Conservation (phyloP, 2,113 vertebrate species). For the Myocastor coypus region DNA sequence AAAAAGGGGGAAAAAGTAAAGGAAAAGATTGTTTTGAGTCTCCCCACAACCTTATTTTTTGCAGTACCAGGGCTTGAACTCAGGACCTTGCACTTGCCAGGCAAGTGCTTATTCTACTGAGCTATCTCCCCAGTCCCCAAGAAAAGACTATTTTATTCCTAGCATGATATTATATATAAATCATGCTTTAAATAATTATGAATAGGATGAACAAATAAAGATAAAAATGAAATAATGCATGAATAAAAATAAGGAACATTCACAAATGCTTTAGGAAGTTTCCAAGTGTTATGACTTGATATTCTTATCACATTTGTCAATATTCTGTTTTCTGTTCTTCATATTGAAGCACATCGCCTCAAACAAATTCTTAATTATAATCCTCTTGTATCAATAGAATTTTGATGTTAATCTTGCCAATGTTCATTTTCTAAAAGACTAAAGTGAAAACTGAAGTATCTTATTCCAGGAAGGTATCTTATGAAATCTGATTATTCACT, state of each 20-base stretch:
- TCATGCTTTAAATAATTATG: background rate
- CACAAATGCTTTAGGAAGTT: background rate
- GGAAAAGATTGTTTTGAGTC: background rate
- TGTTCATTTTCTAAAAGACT: constrained; percentile 38
- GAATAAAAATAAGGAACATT: constrained; percentile 16
- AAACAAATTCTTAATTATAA: background rate
- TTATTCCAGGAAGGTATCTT: constrained; percentile 39
- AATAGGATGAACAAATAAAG: background rate
- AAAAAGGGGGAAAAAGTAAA: background rate
- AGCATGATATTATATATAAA: constrained; percentile 20
- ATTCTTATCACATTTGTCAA: constrained; percentile 1
- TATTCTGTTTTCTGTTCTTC: background rate
- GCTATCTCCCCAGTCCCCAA: too few relatives aligned
- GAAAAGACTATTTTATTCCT: constrained; percentile 44
- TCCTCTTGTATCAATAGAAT: background rate
- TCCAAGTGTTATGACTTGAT: background rate
- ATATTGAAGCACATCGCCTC: background rate
- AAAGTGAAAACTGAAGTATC: constrained; percentile 32
- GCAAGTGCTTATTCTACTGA: too few relatives aligned
- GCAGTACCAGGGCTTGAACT: too few relatives aligned
- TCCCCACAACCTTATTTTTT: too few relatives aligned
- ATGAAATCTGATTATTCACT: constrained; percentile 62
- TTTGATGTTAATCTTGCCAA: constrained; percentile 9
- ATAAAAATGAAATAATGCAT: background rate
- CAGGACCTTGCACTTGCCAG: too few relatives aligned